phyloP scores from a whole-genome alignment of 2,113 vertebrate genomes.

The Pandion haliaetus region DNA sequence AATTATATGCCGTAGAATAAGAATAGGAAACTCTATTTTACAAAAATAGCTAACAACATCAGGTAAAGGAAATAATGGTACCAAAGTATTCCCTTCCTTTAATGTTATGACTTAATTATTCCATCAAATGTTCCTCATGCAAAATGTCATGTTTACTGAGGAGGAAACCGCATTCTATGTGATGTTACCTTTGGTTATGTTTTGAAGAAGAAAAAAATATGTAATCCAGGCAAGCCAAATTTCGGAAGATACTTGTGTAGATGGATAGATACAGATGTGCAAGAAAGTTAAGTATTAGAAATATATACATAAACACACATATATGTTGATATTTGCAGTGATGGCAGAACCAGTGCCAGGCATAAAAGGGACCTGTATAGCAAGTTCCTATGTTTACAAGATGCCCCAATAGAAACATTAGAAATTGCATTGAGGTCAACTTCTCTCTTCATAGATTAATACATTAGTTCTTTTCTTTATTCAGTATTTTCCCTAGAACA shows the following conservation, averaged over 20 bases:
- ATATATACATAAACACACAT: neutral
- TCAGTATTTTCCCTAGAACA: neutral
- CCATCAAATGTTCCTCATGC: neutral
- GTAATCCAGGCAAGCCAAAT: neutral
- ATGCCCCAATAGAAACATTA: neutral
- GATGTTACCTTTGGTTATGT: neutral
- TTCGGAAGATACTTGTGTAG: neutral
- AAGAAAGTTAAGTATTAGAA: neutral
- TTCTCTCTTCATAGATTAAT: neutral
- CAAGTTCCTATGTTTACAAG: neutral
- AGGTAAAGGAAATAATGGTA: neutral
- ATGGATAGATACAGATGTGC: neutral
- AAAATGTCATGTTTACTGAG: neutral
- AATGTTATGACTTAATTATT: neutral
- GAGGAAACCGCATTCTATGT: neutral
- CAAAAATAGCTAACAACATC: neutral
- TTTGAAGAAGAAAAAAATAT: neutral
- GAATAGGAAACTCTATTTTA: neutral
- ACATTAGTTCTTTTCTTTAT: neutral
- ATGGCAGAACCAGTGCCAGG: neutral
- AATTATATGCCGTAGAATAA: neutral
- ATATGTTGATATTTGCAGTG: neutral
- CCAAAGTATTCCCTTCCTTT: neutral
- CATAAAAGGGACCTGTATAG: neutral
- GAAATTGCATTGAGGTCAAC: neutral